phyloP scores from a whole-genome alignment of 1,140 invertebrate genomes.

The Orius laevigatus region DNA sequence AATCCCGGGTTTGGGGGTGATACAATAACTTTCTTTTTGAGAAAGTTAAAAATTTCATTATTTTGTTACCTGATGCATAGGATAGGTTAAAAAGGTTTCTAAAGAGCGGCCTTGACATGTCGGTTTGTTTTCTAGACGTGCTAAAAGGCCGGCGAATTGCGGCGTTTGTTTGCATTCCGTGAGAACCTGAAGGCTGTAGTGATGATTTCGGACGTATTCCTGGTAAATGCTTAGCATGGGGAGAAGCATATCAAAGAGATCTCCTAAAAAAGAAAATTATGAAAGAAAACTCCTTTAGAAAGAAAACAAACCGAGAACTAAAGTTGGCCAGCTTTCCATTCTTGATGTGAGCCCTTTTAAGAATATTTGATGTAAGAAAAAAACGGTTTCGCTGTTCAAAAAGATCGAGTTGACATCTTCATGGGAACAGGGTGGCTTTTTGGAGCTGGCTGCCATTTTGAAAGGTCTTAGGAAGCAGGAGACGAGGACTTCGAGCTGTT shows the following conservation, averaged over 20 bases:
- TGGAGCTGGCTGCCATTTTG: slow-evolving; percentile 86
- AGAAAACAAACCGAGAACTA: slow-evolving; percentile 51
- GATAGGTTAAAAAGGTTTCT: slow-evolving; percentile 84
- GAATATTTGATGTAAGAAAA: slow-evolving; percentile 91
- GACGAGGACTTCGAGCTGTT: slow-evolving; percentile 79
- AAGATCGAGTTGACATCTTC: slow-evolving; percentile 94
- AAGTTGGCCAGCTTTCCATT: slow-evolving; percentile 84
- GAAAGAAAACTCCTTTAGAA: slow-evolving; percentile 1
- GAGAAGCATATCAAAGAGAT: slow-evolving; percentile 84
- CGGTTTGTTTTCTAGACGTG: slow-evolving; percentile 70
- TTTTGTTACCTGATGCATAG: slow-evolving; percentile 91
- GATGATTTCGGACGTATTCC: slow-evolving; percentile 86
- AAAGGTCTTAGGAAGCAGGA: slow-evolving; percentile 84
- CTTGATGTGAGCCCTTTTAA: slow-evolving; percentile 81
- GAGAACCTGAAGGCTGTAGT: slow-evolving; percentile 84
- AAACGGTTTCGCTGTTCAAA: slow-evolving; percentile 81
- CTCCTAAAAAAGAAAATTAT: slow-evolving; percentile 38
- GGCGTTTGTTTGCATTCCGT: slow-evolving; percentile 83
- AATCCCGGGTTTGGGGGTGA: too few species aligned
- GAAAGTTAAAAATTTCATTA: too few species aligned
- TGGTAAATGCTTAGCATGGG: slow-evolving; percentile 90
- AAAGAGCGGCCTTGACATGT: slow-evolving; percentile 68
- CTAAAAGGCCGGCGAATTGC: slow-evolving; percentile 64
- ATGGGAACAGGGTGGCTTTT: slow-evolving; percentile 82
- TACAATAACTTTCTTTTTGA: too few species aligned